Conservation (phyloP, 1,140 invertebrate species). For the Bombus sibiricus region DNA sequence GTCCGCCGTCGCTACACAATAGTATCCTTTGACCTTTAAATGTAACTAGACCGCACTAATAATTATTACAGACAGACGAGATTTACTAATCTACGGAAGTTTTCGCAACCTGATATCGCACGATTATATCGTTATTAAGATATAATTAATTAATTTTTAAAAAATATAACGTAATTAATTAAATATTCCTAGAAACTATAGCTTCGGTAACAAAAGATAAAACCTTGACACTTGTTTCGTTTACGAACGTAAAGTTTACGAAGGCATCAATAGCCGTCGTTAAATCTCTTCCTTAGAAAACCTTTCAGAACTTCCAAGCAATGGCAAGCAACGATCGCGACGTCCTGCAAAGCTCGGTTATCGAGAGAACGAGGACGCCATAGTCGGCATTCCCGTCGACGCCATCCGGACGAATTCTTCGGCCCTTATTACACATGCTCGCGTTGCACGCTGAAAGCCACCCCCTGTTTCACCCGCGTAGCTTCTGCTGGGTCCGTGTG, state of each 20-base stretch:
- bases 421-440: constrained; percentile 69
- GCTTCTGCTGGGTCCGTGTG: constrained; percentile 36
- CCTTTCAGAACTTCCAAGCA: background rate
- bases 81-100: background rate
- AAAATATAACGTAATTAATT: too few relatives aligned
- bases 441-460: constrained; percentile 53
- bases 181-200: too few relatives aligned
- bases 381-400: constrained; percentile 61
- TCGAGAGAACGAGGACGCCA: constrained; percentile 26
- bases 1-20: background rate
- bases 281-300: background rate
- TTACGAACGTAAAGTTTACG: background rate
- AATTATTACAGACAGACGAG: background rate
- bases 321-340: background rate
- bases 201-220: background rate
- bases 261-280: too few relatives aligned
- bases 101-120: too few relatives aligned
- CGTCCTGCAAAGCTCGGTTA: background rate
- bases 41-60: background rate
- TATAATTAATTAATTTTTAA: too few relatives aligned
- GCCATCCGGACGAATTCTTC: constrained; percentile 63
- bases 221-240: background rate
- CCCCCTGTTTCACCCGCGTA: constrained; percentile 33
- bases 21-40: background rate
- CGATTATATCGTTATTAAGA: too few relatives aligned